phyloP scores from a whole-genome alignment of 2,888 invertebrate genomes.

The Dendrolimus pini region DNA sequence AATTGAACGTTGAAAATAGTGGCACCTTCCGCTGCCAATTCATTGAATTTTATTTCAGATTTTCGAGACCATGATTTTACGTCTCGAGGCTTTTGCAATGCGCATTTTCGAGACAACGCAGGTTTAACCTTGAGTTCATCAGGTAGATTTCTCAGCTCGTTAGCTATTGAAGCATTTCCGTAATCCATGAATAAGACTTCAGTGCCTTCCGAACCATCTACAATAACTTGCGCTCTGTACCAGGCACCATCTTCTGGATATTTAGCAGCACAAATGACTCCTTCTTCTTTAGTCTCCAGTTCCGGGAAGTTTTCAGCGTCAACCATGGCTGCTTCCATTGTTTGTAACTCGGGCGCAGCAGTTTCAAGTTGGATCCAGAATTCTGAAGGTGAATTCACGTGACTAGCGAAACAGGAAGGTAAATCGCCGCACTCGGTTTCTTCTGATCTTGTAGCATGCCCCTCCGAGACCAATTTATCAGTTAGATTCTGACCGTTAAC shows the following conservation, averaged over 20 bases:
- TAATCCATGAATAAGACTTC: conserved; percentile 83
- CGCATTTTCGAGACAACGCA: conserved; percentile 78
- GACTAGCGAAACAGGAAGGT: conserved; percentile 83
- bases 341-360: conserved; percentile 70
- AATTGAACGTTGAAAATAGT: conserved; percentile 82
- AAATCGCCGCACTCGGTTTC: conserved; percentile 69
- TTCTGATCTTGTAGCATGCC: conserved; percentile 74
- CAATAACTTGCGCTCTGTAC: conserved; percentile 81
- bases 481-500: conserved; percentile 77
- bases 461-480: conserved; percentile 76
- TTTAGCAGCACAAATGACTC: conserved; percentile 79
- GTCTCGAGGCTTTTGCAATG: conserved; percentile 75
- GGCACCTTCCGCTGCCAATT: conserved; percentile 81
- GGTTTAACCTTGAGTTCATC: conserved; percentile 77
- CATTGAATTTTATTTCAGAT: conserved; percentile 80
- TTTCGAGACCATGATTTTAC: conserved; percentile 79
- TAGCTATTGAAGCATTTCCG: conserved; percentile 78
- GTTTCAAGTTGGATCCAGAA: conserved; percentile 88
- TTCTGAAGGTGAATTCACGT: conserved; percentile 83
- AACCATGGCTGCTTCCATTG: conserved; percentile 75
- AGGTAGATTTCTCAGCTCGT: conserved; percentile 77
- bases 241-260: conserved; percentile 80
- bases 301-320: conserved; percentile 73
- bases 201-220: conserved; percentile 71
- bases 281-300: conserved; percentile 61